Evolutionary conservation across 2,797 vertebrate species (phyloP).

Genomic region (Dryobates pubescens): DNA sequence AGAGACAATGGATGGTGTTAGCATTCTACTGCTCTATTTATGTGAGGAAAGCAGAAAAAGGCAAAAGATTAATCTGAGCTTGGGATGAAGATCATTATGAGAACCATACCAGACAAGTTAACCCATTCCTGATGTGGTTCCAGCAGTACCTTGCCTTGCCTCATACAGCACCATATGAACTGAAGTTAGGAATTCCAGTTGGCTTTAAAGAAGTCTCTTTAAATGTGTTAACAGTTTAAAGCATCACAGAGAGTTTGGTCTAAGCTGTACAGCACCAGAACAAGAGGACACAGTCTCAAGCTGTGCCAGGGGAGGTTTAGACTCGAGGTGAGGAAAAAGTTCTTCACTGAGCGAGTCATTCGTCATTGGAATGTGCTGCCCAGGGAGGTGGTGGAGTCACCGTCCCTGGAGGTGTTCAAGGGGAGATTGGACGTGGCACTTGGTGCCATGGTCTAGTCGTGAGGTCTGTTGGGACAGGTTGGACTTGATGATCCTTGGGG

Average conservation of each 20-base stretch:
- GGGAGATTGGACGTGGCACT: too few species aligned
- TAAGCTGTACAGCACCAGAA: not conserved
- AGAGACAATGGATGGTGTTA: constrained; percentile 64
- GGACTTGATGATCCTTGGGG: too few species aligned
- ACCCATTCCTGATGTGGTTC: constrained; percentile 22
- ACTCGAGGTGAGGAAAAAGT: too few species aligned
- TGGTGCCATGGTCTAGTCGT: too few species aligned
- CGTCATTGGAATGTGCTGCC: too few species aligned
- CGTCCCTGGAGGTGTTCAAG: too few species aligned
- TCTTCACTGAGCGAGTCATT: too few species aligned
- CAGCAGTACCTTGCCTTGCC: not conserved
- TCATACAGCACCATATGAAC: not conserved
- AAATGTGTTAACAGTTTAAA: not conserved
- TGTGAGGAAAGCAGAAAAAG: constrained; percentile 72
- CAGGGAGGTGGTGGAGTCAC: too few species aligned
- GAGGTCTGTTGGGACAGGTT: too few species aligned
- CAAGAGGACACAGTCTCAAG: too few species aligned
- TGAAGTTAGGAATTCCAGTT: not conserved
- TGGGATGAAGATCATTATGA: constrained; percentile 54
- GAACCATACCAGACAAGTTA: constrained; percentile 50
- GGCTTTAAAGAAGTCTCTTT: not conserved
- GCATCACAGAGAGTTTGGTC: not conserved
- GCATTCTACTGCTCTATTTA: constrained; percentile 64
- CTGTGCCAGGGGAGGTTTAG: too few species aligned
- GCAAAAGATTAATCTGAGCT: constrained; percentile 68